Percentiles rank a stretch among this genome's conserved stretches.
Conservation (phyloP, 92 coral and sea anemone species). For the Pocillopora meandrina region DNA sequence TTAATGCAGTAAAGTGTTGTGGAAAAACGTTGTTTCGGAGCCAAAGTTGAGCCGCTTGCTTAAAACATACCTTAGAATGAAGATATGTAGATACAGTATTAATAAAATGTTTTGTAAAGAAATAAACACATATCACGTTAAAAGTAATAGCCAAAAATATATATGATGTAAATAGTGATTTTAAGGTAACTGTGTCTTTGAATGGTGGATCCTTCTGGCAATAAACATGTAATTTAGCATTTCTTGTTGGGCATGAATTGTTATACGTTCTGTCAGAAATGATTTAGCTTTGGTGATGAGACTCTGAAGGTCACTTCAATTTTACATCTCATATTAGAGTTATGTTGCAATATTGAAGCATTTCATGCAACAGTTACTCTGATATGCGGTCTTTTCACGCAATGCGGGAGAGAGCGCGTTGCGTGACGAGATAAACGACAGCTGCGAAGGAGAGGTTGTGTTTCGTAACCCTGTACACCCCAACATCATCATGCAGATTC, state of each 20-base stretch:
- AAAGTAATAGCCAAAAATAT: neutral
- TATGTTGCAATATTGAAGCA: no score
- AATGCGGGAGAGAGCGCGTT: no score
- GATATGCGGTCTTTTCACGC: no score
- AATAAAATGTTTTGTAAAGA: conserved; percentile 10
- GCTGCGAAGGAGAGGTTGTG: no score
- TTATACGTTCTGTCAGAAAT: no score
- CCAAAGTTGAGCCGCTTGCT: conserved; percentile 14
- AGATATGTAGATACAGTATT: conserved; percentile 19
- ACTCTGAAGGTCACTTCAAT: no score
- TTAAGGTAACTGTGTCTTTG: conserved; percentile 7
- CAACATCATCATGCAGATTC: no score
- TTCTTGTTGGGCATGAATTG: neutral
- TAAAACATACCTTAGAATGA: neutral
- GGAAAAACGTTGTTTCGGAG: neutral
- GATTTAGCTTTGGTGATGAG: no score
- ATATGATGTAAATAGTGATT: conserved; percentile 25
- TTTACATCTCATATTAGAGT: no score
- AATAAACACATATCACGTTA: neutral
- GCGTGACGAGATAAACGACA: no score
- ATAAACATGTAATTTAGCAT: neutral
- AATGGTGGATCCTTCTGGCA: neutral
- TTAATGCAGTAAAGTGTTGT: neutral
- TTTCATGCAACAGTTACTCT: no score
- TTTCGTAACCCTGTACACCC: no score